Evolutionary conservation across 2,113 vertebrate genomes (phyloP).

Genomic region (Tauraco erythrolophus): DNA sequence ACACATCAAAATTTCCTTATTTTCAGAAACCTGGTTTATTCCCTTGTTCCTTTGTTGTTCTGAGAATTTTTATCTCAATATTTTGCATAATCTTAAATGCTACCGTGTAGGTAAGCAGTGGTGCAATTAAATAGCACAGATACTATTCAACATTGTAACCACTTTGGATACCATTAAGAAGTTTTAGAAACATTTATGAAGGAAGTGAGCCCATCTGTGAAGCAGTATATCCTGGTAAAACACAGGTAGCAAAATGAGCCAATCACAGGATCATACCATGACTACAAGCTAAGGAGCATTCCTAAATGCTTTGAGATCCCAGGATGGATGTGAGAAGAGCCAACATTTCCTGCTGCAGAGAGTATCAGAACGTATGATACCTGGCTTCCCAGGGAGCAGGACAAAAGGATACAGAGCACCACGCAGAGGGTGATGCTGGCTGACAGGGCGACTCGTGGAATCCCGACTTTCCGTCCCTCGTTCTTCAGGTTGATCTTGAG

Average conservation of each 20-base stretch:
- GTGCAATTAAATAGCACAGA: not conserved
- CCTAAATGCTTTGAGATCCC: not conserved
- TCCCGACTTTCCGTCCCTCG: constrained; percentile 80
- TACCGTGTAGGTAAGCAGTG: not conserved
- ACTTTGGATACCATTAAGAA: not conserved
- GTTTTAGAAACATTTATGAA: not conserved
- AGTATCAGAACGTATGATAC: rapidly evolving
- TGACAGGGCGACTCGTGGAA: constrained; percentile 84
- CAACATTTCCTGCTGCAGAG: not conserved
- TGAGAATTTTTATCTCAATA: not conserved
- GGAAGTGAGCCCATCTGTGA: not conserved
- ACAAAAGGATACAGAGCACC: constrained; percentile 90
- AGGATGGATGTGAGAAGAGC: not conserved
- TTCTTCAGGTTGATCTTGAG: constrained; percentile 88
- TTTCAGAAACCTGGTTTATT: not conserved
- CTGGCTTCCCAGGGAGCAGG: not conserved
- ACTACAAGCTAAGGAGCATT: not conserved
- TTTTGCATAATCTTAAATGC: not conserved
- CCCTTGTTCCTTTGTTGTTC: not conserved
- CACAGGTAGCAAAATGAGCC: not conserved
- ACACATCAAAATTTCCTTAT: not conserved
- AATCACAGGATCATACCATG: not conserved
- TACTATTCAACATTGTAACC: not conserved
- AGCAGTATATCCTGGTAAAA: not conserved
- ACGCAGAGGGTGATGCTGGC: constrained; percentile 84